These are phyloP conservation scores for Crambe crambe DNA, from an alignment of 37 sponge, comb jelly and placozoan species.

Conservation along the genomic window DNA sequence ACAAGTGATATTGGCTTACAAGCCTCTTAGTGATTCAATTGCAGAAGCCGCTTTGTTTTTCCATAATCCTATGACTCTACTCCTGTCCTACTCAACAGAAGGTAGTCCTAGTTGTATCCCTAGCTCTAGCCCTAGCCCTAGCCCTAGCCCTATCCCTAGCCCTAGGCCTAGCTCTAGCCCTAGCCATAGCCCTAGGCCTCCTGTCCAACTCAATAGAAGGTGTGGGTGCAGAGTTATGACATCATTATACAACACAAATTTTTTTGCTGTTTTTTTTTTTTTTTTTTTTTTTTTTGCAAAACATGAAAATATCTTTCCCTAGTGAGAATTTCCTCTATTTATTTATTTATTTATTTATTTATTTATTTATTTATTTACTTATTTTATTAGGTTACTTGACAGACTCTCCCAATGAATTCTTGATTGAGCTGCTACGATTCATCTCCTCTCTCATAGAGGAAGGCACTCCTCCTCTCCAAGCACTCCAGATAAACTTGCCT, in stretches of 20 bases:
- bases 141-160: no score
- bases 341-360: no score
- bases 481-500: constrained; percentile 49
- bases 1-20: constrained; percentile 11
- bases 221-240: neutral
- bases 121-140: no score
- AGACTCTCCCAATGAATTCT: constrained; percentile 40
- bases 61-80: neutral
- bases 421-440: constrained; percentile 55
- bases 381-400: constrained; percentile 81
- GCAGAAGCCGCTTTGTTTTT: constrained; percentile 31
- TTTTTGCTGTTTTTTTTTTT: no score
- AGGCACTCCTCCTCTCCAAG: constrained; percentile 32
- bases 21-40: constrained; percentile 7
- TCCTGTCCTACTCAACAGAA: constrained; percentile 64
- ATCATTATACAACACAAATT: no score
- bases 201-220: neutral
- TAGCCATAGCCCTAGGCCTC: no score
- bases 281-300: no score
- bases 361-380: no score
- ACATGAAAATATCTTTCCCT: no score
- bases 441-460: constrained; percentile 48
- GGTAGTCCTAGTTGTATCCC: constrained; percentile 34
- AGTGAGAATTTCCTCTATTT: no score
- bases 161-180: neutral